Evolutionary conservation across 2,888 invertebrate genomes (phyloP), one percentile per base, ranked within the genome.

Genomic region (Trilocha varians): DNA sequence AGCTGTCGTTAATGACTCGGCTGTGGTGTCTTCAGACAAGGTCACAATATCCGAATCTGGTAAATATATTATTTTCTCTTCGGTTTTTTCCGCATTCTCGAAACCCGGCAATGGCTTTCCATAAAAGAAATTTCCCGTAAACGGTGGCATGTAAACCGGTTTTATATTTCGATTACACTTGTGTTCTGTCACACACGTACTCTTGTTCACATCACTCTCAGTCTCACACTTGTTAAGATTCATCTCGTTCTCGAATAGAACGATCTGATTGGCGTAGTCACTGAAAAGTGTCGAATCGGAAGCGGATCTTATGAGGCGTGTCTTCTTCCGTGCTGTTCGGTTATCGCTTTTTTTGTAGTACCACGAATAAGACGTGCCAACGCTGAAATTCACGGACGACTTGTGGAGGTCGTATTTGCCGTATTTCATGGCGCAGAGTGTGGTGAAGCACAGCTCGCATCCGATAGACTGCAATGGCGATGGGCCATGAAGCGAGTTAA

Each of bases 391-490:
- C 50, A 79, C 72, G 51, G 83, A 78, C 51, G 76, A 79, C 68
- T 85, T 85, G 64, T 79, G 72, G 50, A 87, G 74, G 70, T 83
- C 72, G 68, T 87, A 87, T 75, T 86, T 87, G 65, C 87, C 86
- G 75, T 87, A 70, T 70, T 85, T 86, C 87, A 87, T 87, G 65
- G 65, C 76, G 65, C 65, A 65, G 51, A 62, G 58, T 47, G 57
- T 55, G 55, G 59, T 57, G 49, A 63, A 59, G 60, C 69, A 65
- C 62, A 70, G 65, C 66, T 68, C 70, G 68, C 74, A 70, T 63
- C 62, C 57, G 63, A 72, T 63, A 66, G 70, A 55, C 64, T 66
- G 74, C 61, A 63, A 59, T 61, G 71, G 57, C 59, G 65, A 65
- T 71, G 69, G 67, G 62, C 60, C 56, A 53, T 64, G 64, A 62